Conservation (phyloP, 2,113 vertebrate species). For the Promerops cafer region DNA sequence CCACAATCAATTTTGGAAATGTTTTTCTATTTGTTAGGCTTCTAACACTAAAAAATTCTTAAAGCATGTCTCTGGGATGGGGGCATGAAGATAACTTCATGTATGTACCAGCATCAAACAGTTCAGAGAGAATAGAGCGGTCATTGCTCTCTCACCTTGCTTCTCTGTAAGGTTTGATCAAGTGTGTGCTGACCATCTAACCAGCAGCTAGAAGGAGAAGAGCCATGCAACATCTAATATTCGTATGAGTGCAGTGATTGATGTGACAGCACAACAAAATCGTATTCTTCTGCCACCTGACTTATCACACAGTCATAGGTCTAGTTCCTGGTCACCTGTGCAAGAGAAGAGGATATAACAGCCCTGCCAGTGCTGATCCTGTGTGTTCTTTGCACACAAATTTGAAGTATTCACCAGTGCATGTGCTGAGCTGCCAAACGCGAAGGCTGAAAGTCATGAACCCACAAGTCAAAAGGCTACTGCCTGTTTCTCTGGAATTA, state of each 20-base stretch:
- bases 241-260: not conserved
- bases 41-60: not conserved
- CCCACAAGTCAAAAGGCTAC: not conserved
- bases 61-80: not conserved
- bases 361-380: not conserved
- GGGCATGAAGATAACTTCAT: not conserved
- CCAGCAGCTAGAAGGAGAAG: not conserved
- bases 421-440: not conserved
- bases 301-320: not conserved
- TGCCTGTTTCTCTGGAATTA: not conserved
- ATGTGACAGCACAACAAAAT: not conserved
- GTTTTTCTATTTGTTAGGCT: not conserved
- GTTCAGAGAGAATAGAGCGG: not conserved
- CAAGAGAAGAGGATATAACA: not conserved
- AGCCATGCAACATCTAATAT: not conserved
- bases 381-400: not conserved
- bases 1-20: not conserved
- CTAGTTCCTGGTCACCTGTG: not conserved
- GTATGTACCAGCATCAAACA: not conserved
- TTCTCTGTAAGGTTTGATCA: not conserved
- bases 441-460: not conserved
- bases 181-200: not conserved
- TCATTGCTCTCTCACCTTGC: not conserved
- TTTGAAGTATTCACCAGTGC: not conserved
- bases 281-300: not conserved